phyloP scores from a whole-genome alignment of 2,113 vertebrate species.

The Thryonomys swinderianus region DNA sequence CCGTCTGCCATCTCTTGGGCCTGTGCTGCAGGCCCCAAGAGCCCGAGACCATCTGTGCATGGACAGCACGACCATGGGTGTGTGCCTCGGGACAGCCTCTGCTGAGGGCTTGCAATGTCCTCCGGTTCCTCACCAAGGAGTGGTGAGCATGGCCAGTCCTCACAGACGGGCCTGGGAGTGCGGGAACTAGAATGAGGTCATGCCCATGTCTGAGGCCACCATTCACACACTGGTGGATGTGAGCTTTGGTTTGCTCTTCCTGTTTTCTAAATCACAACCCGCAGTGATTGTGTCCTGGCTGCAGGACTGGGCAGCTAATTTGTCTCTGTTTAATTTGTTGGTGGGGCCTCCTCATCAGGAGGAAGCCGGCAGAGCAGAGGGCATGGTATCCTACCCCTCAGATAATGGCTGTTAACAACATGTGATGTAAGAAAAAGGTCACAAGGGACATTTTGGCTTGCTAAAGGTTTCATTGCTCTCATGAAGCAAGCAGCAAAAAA shows the following conservation, averaged over 20 bases:
- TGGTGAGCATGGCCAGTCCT: not conserved
- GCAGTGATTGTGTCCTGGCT: not conserved
- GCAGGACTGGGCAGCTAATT: not conserved
- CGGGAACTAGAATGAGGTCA: not conserved
- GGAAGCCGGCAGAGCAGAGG: not conserved
- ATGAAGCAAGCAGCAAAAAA: conserved; percentile 23
- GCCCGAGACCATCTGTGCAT: not conserved
- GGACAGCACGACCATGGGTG: rapidly evolving
- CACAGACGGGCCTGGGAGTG: not conserved
- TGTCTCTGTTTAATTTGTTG: not conserved
- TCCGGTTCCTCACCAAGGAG: not conserved
- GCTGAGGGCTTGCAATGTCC: not conserved
- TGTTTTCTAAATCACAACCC: not conserved
- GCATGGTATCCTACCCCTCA: not conserved
- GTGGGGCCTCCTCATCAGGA: not conserved
- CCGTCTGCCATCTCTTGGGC: not conserved
- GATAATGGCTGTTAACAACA: not conserved
- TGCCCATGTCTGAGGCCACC: rapidly evolving
- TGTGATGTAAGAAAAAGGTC: not conserved
- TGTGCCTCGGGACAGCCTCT: not conserved
- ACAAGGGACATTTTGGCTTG: not conserved
- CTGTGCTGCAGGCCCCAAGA: not conserved
- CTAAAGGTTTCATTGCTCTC: not conserved
- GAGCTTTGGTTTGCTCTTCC: not conserved
- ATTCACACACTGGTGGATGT: rapidly evolving